Base-by-base conservation (phyloP, 2,113 vertebrate genomes). In the Clarias magur region DNA sequence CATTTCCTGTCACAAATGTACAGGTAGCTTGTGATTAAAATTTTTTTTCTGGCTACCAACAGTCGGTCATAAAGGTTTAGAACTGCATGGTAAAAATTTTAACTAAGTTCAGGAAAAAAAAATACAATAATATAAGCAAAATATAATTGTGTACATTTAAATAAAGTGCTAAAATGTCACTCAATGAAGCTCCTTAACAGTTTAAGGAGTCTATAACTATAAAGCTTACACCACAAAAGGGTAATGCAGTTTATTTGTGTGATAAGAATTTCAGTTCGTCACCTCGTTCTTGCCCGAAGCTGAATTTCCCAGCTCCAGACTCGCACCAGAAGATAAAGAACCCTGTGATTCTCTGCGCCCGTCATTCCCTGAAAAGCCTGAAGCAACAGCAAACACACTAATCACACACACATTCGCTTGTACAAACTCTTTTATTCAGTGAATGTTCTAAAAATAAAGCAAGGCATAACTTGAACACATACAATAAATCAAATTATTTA, bases 301-400 rank as follows among this genome's bases (percentile, higher is more conserved):
- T 0, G 93, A 85, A 48, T 94, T 96, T 91, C 97, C 97, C 92
- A 98, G 93, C 92, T 99, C 98, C 83, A 99, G 94, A 90, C 97
- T 99, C 23, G 97, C 96, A 21, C 97, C 95, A 5, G 98, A 99
- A 2, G 98, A 99, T 92, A 97, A 94, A 0, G 98, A 99, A 87
- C 97, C 97, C 93, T 98, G 97, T 0, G 98, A 99, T 93, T 97
- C 97, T 25, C 97, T 94, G 25, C 97, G 96, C 65, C 97, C 98
- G 1, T 98, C 98, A 91, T 96, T 94, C 25, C 96, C 96, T 67
- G 95, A 89, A 86, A 95, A 93, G 89, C 97, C 97, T 99, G 91
- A 65, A 87, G 68, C 91, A 90, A 82, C 25, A 60, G 60, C 67
- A 76, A 59, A 60, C 25, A 88, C 34, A 83, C 56, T 75, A 53